phyloP scores from a whole-genome alignment of 2,113 vertebrate genomes.

The Centrocercus urophasianus region DNA sequence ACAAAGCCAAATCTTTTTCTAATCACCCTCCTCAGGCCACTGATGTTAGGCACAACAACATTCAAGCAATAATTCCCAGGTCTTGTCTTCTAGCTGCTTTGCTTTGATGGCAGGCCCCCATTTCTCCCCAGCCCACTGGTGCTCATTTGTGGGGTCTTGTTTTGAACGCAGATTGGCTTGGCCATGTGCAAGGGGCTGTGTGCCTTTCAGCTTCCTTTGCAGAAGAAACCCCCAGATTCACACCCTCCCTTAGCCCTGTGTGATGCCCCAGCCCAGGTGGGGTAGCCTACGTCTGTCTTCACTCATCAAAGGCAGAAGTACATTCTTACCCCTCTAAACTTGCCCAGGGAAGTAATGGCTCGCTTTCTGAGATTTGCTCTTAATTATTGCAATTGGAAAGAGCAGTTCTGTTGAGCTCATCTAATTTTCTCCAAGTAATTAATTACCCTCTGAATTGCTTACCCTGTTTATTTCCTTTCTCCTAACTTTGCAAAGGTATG shows the following conservation, averaged over 20 bases:
- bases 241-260: fast-evolving
- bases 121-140: background rate
- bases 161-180: background rate
- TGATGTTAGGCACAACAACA: background rate
- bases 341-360: background rate
- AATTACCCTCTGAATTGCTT: slow-evolving; percentile 45
- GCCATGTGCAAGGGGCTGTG: background rate
- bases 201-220: background rate
- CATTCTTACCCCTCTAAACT: background rate
- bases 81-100: background rate
- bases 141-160: background rate
- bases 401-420: slow-evolving; percentile 40
- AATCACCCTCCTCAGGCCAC: background rate
- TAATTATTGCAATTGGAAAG: slow-evolving; percentile 36
- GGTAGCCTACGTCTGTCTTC: background rate
- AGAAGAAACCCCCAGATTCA: background rate
- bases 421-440: slow-evolving; percentile 46
- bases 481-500: slow-evolving; percentile 28
- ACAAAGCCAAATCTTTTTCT: slow-evolving; percentile 5
- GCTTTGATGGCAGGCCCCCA: background rate
- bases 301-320: background rate
- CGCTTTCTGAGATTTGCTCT: background rate
- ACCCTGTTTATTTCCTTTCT: slow-evolving; percentile 43
- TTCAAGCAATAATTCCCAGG: background rate
- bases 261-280: background rate